A percentile compares a stretch with the other conserved stretches of the same genome.
Evolutionary conservation across 1,140 invertebrate species (phyloP).

Genomic region (Bombus breviceps): DNA sequence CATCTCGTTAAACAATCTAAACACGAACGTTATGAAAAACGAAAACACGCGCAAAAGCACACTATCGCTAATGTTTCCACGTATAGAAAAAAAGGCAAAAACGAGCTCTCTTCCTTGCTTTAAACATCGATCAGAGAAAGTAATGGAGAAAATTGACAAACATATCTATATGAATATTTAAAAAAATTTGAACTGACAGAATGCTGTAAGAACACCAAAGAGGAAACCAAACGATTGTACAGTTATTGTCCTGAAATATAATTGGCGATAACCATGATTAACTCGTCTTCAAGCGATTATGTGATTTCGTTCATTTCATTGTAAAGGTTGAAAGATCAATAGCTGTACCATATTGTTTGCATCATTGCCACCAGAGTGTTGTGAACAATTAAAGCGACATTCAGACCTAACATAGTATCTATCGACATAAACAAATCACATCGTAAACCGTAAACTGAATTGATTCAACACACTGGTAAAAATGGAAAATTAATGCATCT

Average conservation of each 20-base stretch:
- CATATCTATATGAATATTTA: neutral
- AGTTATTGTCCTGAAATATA: conserved; percentile 24
- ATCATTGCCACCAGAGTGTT: conserved; percentile 14
- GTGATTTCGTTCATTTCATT: neutral
- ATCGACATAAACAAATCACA: conserved; percentile 31
- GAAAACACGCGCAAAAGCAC: conserved; percentile 14
- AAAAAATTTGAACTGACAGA: neutral
- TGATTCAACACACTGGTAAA: conserved; percentile 8
- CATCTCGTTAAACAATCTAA: conserved; percentile 22
- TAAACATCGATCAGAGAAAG: conserved; percentile 24
- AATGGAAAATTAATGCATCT: conserved; percentile 11
- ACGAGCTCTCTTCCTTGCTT: neutral
- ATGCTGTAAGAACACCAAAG: conserved; percentile 26
- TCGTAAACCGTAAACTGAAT: conserved; percentile 16
- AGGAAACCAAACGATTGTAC: conserved; percentile 10
- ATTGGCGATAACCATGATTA: neutral
- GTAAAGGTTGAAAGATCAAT: neutral
- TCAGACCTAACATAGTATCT: conserved; percentile 47
- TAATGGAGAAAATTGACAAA: neutral
- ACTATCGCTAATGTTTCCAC: conserved; percentile 21
- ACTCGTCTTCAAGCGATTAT: neutral
- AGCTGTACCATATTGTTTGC: conserved; percentile 29
- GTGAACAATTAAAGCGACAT: conserved; percentile 62
- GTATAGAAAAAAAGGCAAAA: neutral
- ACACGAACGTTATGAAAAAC: conserved; percentile 12